Conservation (phyloP, 2,888 invertebrate genomes). For the Platypus cylindrus region DNA sequence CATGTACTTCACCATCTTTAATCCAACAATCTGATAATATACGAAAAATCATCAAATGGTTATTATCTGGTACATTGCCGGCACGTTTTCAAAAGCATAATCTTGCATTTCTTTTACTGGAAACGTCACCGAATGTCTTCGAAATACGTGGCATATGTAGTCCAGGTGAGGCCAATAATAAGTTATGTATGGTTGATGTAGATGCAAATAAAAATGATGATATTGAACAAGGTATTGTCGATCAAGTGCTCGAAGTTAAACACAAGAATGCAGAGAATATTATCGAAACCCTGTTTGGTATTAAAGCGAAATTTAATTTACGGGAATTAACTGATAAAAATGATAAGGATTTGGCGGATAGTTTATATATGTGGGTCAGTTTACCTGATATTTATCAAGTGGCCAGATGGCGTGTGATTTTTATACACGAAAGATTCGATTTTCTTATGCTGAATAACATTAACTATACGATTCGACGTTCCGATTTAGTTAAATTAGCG, state of each 20-base stretch:
- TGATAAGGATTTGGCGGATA: conserved; percentile 11
- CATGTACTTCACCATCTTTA: conserved; percentile 6
- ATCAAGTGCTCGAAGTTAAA: conserved; percentile 12
- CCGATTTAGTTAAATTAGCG: conserved; percentile 38
- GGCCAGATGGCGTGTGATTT: conserved; percentile 42
- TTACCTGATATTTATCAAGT: conserved; percentile 16
- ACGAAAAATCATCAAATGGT: conserved; percentile 27
- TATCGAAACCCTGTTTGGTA: conserved; percentile 11
- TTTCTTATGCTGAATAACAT: conserved; percentile 40
- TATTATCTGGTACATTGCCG: conserved; percentile 23
- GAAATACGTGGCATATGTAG: conserved; percentile 30
- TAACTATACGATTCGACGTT: conserved; percentile 43
- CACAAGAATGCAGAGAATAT: conserved; percentile 20
- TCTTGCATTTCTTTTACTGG: conserved; percentile 27
- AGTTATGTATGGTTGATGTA: too few species aligned
- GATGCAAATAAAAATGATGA: not conserved
- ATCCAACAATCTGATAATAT: conserved; percentile 11
- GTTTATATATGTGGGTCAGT: conserved; percentile 18
- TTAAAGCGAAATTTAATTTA: conserved; percentile 25
- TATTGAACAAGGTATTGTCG: not conserved
- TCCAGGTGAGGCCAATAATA: conserved; percentile 17
- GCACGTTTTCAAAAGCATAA: conserved; percentile 18
- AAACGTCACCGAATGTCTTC: conserved; percentile 22
- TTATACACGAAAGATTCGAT: conserved; percentile 41
- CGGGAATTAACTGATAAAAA: conserved; percentile 14